A percentile compares a stretch with the other conserved stretches of the same genome.
These are phyloP conservation scores for Tinea trinotella DNA, from an alignment of 2,888 invertebrate species.

Conservation along the genomic window DNA sequence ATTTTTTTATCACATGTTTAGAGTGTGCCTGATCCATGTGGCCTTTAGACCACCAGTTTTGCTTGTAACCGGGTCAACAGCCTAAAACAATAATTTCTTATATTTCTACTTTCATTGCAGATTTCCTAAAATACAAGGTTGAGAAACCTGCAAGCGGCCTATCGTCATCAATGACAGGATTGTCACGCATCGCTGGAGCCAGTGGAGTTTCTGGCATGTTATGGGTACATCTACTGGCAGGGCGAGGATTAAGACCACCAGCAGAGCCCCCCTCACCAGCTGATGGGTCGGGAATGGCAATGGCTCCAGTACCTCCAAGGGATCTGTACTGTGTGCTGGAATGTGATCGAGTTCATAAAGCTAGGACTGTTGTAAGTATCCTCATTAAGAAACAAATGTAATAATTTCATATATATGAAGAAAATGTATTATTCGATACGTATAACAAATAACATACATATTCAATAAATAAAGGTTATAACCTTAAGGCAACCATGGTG, in stretches of 20 bases:
- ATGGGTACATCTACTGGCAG: conserved; percentile 91
- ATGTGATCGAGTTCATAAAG: conserved; percentile 96
- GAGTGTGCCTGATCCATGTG: too few species aligned
- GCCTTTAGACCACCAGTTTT: too few species aligned
- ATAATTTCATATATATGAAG: not conserved
- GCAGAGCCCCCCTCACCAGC: conserved; percentile 79
- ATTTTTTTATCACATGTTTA: too few species aligned
- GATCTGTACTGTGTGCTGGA: conserved; percentile 98
- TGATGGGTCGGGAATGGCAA: conserved; percentile 78
- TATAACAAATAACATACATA: too few species aligned
- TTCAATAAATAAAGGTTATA: too few species aligned
- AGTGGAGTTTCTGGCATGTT: conserved; percentile 87
- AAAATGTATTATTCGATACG: too few species aligned
- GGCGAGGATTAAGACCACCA: conserved; percentile 85
- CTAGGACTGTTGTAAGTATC: conserved; percentile 88
- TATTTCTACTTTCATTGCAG: conserved; percentile 49
- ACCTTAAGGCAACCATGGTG: too few species aligned
- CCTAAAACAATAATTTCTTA: conserved; percentile 5
- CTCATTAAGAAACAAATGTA: too few species aligned
- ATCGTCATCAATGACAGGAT: conserved; percentile 70
- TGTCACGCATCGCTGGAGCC: conserved; percentile 62
- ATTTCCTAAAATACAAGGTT: conserved; percentile 92
- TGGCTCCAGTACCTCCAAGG: conserved; percentile 67
- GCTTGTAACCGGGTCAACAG: too few species aligned
- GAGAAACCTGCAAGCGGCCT: conserved; percentile 78